A percentile compares a stretch with the other conserved stretches of the same genome.
These are phyloP conservation scores for Gymnoscelis rufifasciata DNA, from an alignment of 2,888 invertebrate genomes.

Conservation along the genomic window DNA sequence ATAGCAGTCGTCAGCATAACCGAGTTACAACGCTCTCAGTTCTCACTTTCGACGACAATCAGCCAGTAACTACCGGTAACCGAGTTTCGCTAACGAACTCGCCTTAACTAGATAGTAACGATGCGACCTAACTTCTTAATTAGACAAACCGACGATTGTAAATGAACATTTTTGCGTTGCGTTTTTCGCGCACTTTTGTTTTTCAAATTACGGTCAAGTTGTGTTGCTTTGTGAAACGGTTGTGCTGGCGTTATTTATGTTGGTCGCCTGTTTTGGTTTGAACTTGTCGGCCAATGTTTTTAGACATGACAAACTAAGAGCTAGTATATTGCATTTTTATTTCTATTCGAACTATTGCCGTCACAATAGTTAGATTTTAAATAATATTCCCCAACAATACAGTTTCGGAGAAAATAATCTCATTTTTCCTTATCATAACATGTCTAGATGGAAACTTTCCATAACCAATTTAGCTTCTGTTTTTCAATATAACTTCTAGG, in stretches of 20 bases:
- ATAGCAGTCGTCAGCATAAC: not conserved
- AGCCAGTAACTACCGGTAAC: slow-evolving; percentile 56
- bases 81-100: slow-evolving; percentile 68
- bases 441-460: too few relatives aligned
- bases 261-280: not conserved
- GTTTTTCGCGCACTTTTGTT: slow-evolving; percentile 24
- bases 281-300: too few relatives aligned
- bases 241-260: not conserved
- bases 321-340: too few relatives aligned
- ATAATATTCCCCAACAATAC: too few relatives aligned
- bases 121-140: slow-evolving; percentile 61
- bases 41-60: slow-evolving; percentile 65
- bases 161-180: slow-evolving; percentile 41
- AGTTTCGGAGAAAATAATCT: too few relatives aligned
- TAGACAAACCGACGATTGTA: slow-evolving; percentile 52
- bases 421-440: too few relatives aligned
- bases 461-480: too few relatives aligned
- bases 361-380: too few relatives aligned
- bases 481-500: too few relatives aligned
- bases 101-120: slow-evolving; percentile 64
- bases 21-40: slow-evolving; percentile 27
- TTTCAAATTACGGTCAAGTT: slow-evolving; percentile 8
- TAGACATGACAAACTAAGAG: too few relatives aligned
- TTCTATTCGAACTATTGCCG: too few relatives aligned
- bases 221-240: not conserved